Evolutionary conservation across 1,140 invertebrate species (phyloP).

Genomic region (Thalassaphorura encarpata): DNA sequence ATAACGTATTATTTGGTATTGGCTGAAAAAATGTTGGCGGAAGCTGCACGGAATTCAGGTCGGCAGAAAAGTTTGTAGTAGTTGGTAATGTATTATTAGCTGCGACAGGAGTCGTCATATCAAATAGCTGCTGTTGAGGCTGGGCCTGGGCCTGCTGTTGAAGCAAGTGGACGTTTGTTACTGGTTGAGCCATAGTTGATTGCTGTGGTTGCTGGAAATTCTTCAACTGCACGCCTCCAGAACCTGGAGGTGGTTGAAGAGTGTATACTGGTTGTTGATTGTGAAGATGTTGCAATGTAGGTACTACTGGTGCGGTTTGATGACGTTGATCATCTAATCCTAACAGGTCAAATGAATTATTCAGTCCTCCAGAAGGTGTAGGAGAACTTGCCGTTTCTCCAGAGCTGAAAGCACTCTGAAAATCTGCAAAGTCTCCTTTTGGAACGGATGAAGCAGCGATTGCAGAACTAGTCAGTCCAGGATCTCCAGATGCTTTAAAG

Average conservation of each 20-base stretch:
- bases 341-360: background rate
- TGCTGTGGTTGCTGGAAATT: background rate
- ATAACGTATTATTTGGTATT: background rate
- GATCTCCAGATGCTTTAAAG: slow-evolving; percentile 48
- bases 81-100: background rate
- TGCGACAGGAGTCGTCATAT: background rate
- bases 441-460: background rate
- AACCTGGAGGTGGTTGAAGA: background rate
- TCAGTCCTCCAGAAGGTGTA: background rate
- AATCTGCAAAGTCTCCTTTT: slow-evolving; percentile 17
- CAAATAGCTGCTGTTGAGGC: background rate
- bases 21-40: too few relatives aligned
- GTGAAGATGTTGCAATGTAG: background rate
- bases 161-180: background rate
- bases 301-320: background rate
- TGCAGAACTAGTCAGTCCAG: background rate
- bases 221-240: background rate
- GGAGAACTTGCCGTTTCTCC: background rate
- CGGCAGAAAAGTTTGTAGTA: background rate
- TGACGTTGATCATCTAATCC: background rate
- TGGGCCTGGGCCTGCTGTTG: background rate
- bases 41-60: too few relatives aligned
- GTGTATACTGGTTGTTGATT: background rate
- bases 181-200: background rate
- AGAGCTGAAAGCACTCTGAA: slow-evolving; percentile 11